Evolutionary conservation across 2,888 invertebrate species (phyloP), one percentile per base, ranked within the genome.

Genomic region (Eupithecia dodoneata): DNA sequence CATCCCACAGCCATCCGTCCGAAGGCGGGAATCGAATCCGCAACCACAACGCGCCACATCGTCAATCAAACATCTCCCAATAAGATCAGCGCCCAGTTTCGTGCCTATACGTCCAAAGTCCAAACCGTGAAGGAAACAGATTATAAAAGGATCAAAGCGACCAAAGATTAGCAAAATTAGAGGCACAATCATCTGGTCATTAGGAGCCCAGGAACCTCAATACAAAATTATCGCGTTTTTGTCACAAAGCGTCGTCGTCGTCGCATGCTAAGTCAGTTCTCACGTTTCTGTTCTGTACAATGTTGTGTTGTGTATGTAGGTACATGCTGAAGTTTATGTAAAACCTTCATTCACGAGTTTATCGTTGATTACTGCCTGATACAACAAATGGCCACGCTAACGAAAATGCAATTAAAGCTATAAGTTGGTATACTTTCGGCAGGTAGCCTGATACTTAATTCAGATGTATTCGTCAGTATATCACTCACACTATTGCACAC

Each of bases 151-250:
- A 30, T 63, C 63, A 30, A 63, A 63, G 30, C 30, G 63, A 63
- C 63, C 63, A 63, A 12, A 63, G 30, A 63, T 63, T 63, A 63
- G 63, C 30, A 63, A 63, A 63, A 63, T 63, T 63, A 63, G 63
- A 63, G 66, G 2, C 15, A 66, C 66, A 42, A 66, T 66, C 66
- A 66, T 66, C 42, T 15, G 13, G 41, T 65, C 41, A 65, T 65
- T 65, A 41, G 13, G 42, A 42, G 13, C 42, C 15, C 41, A 66
- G 41, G 66, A 6, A 66, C 66, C 7, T 66, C 66, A 66, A 15
- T 66, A 41, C 66, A 66, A 42, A 66, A 42, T 66, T 66, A 42
- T 41, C 66, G 66, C 66, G 66, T 66, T 66, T 66, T 66, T 66
- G 41, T 66, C 41, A 42, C 66, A 42, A 66, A 66, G 18, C 63